phyloP scores from a whole-genome alignment of 2,113 vertebrate species.

The Brachyistius frenatus region DNA sequence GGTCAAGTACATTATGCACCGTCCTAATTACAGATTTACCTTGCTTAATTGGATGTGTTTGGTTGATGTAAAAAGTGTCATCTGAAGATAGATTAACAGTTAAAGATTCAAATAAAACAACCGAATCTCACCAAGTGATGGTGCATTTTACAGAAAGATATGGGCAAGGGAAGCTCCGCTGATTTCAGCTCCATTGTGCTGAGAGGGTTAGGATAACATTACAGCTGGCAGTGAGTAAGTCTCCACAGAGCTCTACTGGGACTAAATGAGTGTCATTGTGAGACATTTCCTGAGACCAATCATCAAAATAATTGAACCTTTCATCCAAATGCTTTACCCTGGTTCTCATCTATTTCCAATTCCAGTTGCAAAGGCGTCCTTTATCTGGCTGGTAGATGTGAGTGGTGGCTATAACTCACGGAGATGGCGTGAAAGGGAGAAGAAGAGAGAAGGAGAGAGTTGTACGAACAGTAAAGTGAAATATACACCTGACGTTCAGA shows the following conservation, averaged over 20 bases:
- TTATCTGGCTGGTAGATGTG: constrained; percentile 63
- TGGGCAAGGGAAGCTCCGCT: background rate
- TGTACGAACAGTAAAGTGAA: constrained; percentile 74
- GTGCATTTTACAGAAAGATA: background rate
- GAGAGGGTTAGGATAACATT: constrained; percentile 23
- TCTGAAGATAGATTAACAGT: constrained; percentile 14
- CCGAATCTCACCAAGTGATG: constrained; percentile 25
- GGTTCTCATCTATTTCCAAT: constrained; percentile 73
- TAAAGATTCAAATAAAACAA: constrained; percentile 32
- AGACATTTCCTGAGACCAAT: constrained; percentile 62
- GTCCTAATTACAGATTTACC: constrained; percentile 64
- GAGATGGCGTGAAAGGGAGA: constrained; percentile 74
- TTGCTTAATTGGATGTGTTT: constrained; percentile 58
- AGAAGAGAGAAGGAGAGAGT: constrained; percentile 74
- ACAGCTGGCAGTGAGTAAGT: constrained; percentile 17
- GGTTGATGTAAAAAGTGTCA: constrained; percentile 29
- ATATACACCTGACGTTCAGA: constrained; percentile 82
- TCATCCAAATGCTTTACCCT: constrained; percentile 61
- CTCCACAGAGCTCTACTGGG: constrained; percentile 12
- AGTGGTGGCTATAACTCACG: constrained; percentile 68
- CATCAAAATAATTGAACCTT: constrained; percentile 74
- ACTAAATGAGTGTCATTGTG: constrained; percentile 57
- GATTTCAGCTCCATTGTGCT: constrained; percentile 24
- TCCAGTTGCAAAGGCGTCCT: constrained; percentile 54
- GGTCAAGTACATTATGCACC: constrained; percentile 79